A percentile compares a stretch with the other conserved stretches of the same genome.
Evolutionary conservation across 2,888 invertebrate species (phyloP).

Genomic region (Drosophila hamatofila): DNA sequence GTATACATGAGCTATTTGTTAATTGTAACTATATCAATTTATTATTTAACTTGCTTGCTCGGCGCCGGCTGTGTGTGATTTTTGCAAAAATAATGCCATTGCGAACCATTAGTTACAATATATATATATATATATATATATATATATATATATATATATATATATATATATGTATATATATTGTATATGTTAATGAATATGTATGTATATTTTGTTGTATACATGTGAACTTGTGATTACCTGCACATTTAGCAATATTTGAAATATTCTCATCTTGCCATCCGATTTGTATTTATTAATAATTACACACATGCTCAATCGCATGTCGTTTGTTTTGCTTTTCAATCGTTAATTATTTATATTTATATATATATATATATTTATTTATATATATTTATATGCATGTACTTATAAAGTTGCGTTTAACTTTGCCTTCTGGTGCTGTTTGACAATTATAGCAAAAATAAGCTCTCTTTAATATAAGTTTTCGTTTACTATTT

Average conservation of each 20-base stretch:
- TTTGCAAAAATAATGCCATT: conserved; percentile 69
- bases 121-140: conserved; percentile 19
- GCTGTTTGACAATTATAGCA: conserved; percentile 59
- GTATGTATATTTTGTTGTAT: conserved; percentile 30
- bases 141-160: conserved; percentile 15
- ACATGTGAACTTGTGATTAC: conserved; percentile 53
- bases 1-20: conserved; percentile 44
- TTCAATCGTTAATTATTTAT: conserved; percentile 11
- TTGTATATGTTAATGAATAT: conserved; percentile 32
- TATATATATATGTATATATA: conserved; percentile 20
- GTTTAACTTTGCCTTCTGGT: conserved; percentile 26
- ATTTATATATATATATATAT: conserved; percentile 15
- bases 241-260: conserved; percentile 58
- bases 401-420: conserved; percentile 34
- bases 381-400: neutral
- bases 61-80: conserved; percentile 31
- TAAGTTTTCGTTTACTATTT: conserved; percentile 21
- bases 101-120: conserved; percentile 41
- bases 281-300: conserved; percentile 22
- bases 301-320: conserved; percentile 34
- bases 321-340: conserved; percentile 4
- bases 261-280: conserved; percentile 43
- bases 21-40: conserved; percentile 54
- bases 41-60: conserved; percentile 37
- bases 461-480: conserved; percentile 71